Base-by-base conservation (phyloP, 2,113 vertebrate genomes). In the Sylvia atricapilla region DNA sequence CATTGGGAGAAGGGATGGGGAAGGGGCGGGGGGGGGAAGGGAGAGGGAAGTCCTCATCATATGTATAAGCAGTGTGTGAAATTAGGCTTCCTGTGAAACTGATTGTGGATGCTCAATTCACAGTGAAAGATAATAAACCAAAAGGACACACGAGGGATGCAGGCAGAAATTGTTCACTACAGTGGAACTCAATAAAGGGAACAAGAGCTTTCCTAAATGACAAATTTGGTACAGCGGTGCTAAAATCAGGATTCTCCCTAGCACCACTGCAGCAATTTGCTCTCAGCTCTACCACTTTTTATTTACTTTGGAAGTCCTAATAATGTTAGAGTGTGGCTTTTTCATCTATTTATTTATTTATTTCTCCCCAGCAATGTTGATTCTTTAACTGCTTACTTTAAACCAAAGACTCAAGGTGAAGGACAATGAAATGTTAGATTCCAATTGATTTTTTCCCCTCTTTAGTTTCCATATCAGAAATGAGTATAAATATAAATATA, bases 111-210 rank as follows among this genome's bases (percentile, higher is more conserved):
- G 96, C 96, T 97, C 98, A 93, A 97, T 98, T 96, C 98, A 67
- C 97, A 97, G 96, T 76, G 97, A 97, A 98, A 97, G 97, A 98
- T 98, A 98, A 98, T 98, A 98, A 98, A 98, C 92, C 97, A 94
- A 97, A 98, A 98, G 97, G 97, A 98, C 97, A 97, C 98, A 97
- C 97, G 93, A 98, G 97, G 97, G 97, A 98, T 97, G 97, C 97
- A 93, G 95, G 95, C 95, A 97, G 97, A 98, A 98, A 98, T 98
- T 98, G 98, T 98, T 98, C 96, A 96, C 96, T 97, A 97, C 97
- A 97, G 97, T 97, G 97, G 97, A 97, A 97, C 97, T 98, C 97
- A 98, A 98, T 98, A 97, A 98, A 98, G 98, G 97, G 98, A 98
- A 96, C 96, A 67, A 90, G 97, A 97, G 97, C 97, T 97, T 97